Evolutionary conservation across 2,797 vertebrate species (phyloP).

Genomic region (Bryconaethiops microstoma): DNA sequence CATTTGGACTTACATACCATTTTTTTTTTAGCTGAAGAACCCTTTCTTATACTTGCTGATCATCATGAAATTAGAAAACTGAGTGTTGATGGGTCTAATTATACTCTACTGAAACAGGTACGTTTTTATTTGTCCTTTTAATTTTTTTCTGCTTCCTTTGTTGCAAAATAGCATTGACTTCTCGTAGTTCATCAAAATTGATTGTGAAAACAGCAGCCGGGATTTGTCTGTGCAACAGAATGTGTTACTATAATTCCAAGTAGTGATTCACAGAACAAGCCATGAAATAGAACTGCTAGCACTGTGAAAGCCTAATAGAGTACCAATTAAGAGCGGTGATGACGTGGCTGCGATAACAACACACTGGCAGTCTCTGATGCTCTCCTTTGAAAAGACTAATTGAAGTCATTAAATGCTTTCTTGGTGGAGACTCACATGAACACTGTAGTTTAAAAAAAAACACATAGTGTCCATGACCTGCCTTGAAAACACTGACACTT

Average conservation of each 20-base stretch:
- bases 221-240: constrained; percentile 19
- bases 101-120: constrained; percentile 98
- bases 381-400: constrained; percentile 56
- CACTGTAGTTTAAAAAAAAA: constrained; percentile 30
- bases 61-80: constrained; percentile 98
- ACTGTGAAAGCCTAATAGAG: constrained; percentile 53
- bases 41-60: constrained; percentile 97
- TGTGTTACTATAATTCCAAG: constrained; percentile 41
- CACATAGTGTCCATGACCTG: constrained; percentile 29
- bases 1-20: neutral
- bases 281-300: constrained; percentile 42
- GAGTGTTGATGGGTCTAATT: constrained; percentile 96
- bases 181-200: constrained; percentile 15
- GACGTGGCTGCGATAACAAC: constrained; percentile 52
- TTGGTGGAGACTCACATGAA: constrained; percentile 40
- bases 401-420: constrained; percentile 50
- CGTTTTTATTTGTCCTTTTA: constrained; percentile 8
- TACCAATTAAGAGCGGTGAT: constrained; percentile 57
- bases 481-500: constrained; percentile 4
- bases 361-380: constrained; percentile 39
- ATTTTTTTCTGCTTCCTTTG: neutral
- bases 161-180: neutral
- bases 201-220: constrained; percentile 13
- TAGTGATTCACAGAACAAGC: constrained; percentile 41
- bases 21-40: constrained; percentile 87